These are phyloP conservation scores for Dreissena polymorpha DNA, from an alignment of 1,140 invertebrate species.

Conservation along the genomic window DNA sequence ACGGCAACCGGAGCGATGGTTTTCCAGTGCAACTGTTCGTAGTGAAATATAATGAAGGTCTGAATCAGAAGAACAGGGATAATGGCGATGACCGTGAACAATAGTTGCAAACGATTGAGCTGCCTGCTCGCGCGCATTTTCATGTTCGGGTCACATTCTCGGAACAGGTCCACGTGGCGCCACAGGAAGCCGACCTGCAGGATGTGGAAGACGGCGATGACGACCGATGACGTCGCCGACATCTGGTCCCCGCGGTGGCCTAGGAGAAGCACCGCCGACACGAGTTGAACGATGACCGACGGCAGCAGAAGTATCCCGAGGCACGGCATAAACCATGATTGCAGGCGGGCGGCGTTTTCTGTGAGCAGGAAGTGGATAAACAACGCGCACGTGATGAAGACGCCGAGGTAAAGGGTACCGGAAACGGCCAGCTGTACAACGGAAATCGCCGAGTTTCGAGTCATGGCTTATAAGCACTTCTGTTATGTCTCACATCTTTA, in stretches of 20 bases:
- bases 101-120: slow-evolving; percentile 88
- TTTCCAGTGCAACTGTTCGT: slow-evolving; percentile 83
- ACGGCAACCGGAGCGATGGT: slow-evolving; percentile 90
- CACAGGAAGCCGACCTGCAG: slow-evolving; percentile 92
- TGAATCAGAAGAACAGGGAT: slow-evolving; percentile 93
- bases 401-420: slow-evolving; percentile 3
- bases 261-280: slow-evolving; percentile 69
- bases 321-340: slow-evolving; percentile 67
- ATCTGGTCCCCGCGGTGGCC: slow-evolving; percentile 61
- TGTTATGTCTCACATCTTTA: background rate
- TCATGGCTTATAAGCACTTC: background rate
- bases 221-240: slow-evolving; percentile 50
- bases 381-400: slow-evolving; percentile 13
- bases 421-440: slow-evolving; percentile 17
- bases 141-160: slow-evolving; percentile 90
- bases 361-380: slow-evolving; percentile 48
- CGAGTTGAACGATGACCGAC: slow-evolving; percentile 67
- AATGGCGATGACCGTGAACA: slow-evolving; percentile 93
- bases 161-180: slow-evolving; percentile 93
- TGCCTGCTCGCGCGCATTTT: slow-evolving; percentile 90
- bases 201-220: slow-evolving; percentile 85
- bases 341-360: slow-evolving; percentile 9
- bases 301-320: slow-evolving; percentile 68
- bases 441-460: slow-evolving; percentile 4
- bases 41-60: slow-evolving; percentile 84